Base-by-base conservation (phyloP, 2,888 invertebrate species). In the Oxytorus armatus region DNA sequence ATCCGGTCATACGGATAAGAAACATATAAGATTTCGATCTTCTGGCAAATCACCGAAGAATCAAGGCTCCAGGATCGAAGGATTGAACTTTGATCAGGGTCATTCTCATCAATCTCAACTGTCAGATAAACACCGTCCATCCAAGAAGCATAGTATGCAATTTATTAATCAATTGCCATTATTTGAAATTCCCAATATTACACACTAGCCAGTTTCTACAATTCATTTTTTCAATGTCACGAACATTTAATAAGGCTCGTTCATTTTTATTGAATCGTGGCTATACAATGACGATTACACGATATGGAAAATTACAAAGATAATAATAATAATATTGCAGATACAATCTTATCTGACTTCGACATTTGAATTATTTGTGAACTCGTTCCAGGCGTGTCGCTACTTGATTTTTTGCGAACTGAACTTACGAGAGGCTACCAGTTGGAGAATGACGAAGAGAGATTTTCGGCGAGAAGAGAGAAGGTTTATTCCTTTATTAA, bases 401-500 rank as follows among this genome's bases (percentile, higher is more conserved):
- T 93, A 39, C 85, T 89, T 65, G 90, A 93, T 65, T 98, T 98
- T 92, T 92, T 98, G 75, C 95, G 95, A 87, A 95, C 97, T 63
- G 99, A 99, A 92, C 93, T 99, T 86, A 98, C 97, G 4, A 94
- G 98, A 86, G 98, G 98, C 14, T 99, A 99, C 93, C 94, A 97
- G 83, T 92, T 99, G 74, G 98, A 99, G 92, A 96, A 99, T 91
- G 99, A 99, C 88, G 98, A 98, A 91, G 98, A 97, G 89, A 95
- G 98, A 65, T 99, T 97, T 92, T 96, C 97, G 23, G 98, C 98
- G 1, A 95, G 98, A 83, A 93, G 99, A 77, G 97, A 99, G 90
- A 97, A 98, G 93, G 97, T 99, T 55, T 99, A 99, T 92, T 98
- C 98, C 0, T 99, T 99, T 90, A 96, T 99, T 93, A 96, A 96